Percentiles rank a stretch among this genome's conserved stretches.
These are phyloP conservation scores for Chaenogobius annularis DNA, from an alignment of 2,113 vertebrate species.

Conservation along the genomic window DNA sequence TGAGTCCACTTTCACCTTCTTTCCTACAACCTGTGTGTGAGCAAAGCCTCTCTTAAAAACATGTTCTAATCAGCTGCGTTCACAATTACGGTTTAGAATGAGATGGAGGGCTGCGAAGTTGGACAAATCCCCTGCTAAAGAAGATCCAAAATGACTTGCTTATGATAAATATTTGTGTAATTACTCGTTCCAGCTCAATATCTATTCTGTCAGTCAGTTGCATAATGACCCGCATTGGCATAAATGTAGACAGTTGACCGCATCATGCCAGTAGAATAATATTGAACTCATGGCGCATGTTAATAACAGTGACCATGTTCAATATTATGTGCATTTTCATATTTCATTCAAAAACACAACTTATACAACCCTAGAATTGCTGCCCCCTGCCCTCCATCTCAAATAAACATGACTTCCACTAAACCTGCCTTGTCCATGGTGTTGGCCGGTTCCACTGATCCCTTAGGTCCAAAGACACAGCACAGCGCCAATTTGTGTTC, in stretches of 20 bases:
- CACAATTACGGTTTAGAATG: background rate
- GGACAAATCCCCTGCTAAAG: background rate
- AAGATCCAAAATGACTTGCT: background rate
- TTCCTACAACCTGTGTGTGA: constrained; percentile 49
- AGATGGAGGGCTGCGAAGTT: background rate
- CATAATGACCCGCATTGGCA: too few relatives aligned
- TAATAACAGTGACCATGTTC: too few relatives aligned
- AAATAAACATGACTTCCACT: background rate
- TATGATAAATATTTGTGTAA: too few relatives aligned
- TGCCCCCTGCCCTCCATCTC: background rate
- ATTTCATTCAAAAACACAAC: too few relatives aligned
- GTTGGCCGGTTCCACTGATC: constrained; percentile 13
- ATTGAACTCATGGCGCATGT: too few relatives aligned
- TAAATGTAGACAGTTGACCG: too few relatives aligned
- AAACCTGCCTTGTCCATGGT: constrained; percentile 32
- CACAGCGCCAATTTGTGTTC: constrained; percentile 52
- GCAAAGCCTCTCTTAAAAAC: background rate
- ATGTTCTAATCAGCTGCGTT: background rate
- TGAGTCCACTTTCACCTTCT: constrained; percentile 66
- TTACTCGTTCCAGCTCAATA: background rate
- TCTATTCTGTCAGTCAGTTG: background rate
- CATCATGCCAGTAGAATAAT: too few relatives aligned
- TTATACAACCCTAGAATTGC: too few relatives aligned
- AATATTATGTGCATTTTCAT: too few relatives aligned
- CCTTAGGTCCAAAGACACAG: constrained; percentile 71